Base-by-base conservation (phyloP, 2,113 vertebrate genomes). In the Rattus rattus region DNA sequence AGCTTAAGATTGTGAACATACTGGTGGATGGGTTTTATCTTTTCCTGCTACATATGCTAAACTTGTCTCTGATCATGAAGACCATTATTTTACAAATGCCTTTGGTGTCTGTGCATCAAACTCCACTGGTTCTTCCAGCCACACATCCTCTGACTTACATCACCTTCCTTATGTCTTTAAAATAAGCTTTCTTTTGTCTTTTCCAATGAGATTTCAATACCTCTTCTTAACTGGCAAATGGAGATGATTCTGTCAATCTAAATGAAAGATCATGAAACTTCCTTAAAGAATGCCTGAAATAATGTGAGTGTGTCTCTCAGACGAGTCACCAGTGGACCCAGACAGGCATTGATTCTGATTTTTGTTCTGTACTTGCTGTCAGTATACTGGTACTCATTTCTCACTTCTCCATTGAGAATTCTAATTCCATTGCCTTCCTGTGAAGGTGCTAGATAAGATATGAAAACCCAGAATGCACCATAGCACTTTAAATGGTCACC, bases 31-130 rank as follows among this genome's bases (percentile, higher is more conserved):
- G 16, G 36, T 14, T n/a, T 30, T 56, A 4, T 36, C 20, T 52
- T 59, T 75, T 70, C 22, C 7, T 77, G 49, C 1, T 5, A 6
- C 0, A 5, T 22, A 1, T 14, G 1, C 49, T 30, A 2, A 0
- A 52, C 8, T 7, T 28, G 1, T 24, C 17, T 43, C 81, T 39
- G 22, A 4, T 90, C 54, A 7, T 39, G 20, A 43, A 80, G 59
- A 79, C 33, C 4, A 49, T 84, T 63, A 28, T 43, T 63, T 73
- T 2, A 36, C 79, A 7, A 88, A 70, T 49, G 7, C 30, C 88
- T 83, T 95, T 26, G 2, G 30, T 8, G 11, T 86, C 77, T 86
- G 9, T 12, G 56, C 17, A 5, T 11, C 81, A 75, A 65, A 43
- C 13, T 70, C 39, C 56, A 14, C 20, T n/a, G 26, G 24, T 39